A percentile compares a stretch with the other conserved stretches of the same genome.
Evolutionary conservation across 2,113 vertebrate species (phyloP).

Genomic region (Oreochromis aureus): DNA sequence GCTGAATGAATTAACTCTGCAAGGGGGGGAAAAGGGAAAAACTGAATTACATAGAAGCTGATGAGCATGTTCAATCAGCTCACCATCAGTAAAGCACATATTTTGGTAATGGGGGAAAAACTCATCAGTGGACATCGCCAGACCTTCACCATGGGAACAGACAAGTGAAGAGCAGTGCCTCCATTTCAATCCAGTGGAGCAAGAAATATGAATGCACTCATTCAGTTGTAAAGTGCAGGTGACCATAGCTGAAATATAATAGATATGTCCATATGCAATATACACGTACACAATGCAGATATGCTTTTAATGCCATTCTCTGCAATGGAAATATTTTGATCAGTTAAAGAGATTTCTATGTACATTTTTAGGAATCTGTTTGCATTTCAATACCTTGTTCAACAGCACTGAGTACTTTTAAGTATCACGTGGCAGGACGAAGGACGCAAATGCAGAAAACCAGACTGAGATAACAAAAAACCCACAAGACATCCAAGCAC

Average conservation of each 20-base stretch:
- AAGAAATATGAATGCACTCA: background rate
- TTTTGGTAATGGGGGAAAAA: background rate
- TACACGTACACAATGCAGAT: background rate
- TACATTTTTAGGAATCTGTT: background rate
- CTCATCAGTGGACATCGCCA: background rate
- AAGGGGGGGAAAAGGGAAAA: background rate
- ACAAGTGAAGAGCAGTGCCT: background rate
- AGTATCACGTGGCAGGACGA: background rate
- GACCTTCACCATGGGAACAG: background rate
- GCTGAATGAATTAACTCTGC: background rate
- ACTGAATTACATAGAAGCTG: background rate
- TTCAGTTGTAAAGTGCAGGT: background rate
- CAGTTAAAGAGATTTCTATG: fast-evolving
- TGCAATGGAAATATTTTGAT: background rate
- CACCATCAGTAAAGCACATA: background rate
- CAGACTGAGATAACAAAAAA: background rate
- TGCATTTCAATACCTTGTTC: background rate
- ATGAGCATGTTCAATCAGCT: background rate
- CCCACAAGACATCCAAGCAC: no score
- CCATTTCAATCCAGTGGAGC: background rate
- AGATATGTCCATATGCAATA: background rate
- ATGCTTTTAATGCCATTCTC: background rate
- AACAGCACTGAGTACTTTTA: background rate
- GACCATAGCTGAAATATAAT: background rate
- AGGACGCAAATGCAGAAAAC: background rate